phyloP scores from a whole-genome alignment of 2,888 invertebrate genomes.

The Ariolimax columbianus region DNA sequence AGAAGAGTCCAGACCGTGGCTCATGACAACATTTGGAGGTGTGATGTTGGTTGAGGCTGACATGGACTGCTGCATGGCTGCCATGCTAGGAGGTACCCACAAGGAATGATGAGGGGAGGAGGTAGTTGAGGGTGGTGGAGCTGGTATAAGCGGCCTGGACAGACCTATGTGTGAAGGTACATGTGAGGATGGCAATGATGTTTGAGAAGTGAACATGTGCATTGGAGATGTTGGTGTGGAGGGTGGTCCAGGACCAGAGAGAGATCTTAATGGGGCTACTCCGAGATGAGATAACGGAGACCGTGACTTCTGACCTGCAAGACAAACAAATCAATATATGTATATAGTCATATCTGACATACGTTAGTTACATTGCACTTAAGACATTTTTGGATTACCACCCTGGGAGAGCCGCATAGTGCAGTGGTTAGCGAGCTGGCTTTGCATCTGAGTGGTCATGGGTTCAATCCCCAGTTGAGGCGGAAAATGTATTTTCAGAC shows the following conservation, averaged over 20 bases:
- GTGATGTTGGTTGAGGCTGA: slow-evolving; percentile 74
- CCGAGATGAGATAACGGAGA: slow-evolving; percentile 33
- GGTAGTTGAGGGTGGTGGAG: slow-evolving; percentile 37
- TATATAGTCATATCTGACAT: too few species aligned
- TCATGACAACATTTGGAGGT: slow-evolving; percentile 79
- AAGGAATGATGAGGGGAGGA: slow-evolving; percentile 48
- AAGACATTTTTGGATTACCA: too few species aligned
- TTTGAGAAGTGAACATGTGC: slow-evolving; percentile 31
- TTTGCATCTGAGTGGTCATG: too few species aligned
- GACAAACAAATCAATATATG: neutral
- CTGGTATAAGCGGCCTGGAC: slow-evolving; percentile 79
- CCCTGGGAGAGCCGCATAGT: too few species aligned
- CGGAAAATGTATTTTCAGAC: too few species aligned
- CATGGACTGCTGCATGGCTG: slow-evolving; percentile 82
- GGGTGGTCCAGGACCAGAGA: slow-evolving; percentile 30
- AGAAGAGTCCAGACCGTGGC: slow-evolving; percentile 39
- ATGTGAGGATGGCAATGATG: slow-evolving; percentile 47
- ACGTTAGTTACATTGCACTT: too few species aligned
- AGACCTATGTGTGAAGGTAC: slow-evolving; percentile 46
- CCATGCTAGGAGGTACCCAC: slow-evolving; percentile 82
- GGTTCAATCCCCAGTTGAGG: too few species aligned
- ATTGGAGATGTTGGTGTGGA: slow-evolving; percentile 19
- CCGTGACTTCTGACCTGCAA: slow-evolving; percentile 36
- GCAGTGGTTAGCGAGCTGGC: too few species aligned
- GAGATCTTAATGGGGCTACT: slow-evolving; percentile 35